Evolutionary conservation across 2,113 vertebrate species (phyloP).

Genomic region (Tamias sibiricus): DNA sequence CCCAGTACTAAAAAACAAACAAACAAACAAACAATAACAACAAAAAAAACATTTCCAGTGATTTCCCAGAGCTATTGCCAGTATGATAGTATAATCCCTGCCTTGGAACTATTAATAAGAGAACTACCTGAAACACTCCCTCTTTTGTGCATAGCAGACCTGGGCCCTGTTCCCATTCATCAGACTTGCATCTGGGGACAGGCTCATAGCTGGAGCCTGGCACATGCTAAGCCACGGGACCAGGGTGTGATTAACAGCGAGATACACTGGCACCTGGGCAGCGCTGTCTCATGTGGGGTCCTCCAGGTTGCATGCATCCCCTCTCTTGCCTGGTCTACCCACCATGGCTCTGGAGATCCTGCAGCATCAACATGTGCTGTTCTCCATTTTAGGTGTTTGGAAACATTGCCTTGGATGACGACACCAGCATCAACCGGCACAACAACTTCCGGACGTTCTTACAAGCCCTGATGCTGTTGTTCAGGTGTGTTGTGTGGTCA

Average conservation of each 20-base stretch:
- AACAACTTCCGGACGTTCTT: slow-evolving; percentile 98
- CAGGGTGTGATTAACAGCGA: accelerated
- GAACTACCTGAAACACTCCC: too few species aligned
- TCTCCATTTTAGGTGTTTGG: slow-evolving; percentile 93
- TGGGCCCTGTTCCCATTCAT: accelerated
- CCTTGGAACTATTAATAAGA: not conserved
- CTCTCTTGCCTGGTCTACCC: accelerated
- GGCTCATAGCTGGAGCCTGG: not conserved
- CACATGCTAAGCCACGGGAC: accelerated
- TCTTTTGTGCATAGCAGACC: accelerated
- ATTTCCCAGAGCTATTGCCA: not conserved
- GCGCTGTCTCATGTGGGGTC: accelerated
- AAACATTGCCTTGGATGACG: slow-evolving; percentile 95
- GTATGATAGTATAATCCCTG: accelerated
- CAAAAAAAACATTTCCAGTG: not conserved
- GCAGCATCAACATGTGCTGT: not conserved
- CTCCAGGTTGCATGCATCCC: accelerated
- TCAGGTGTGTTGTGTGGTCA: slow-evolving; percentile 88
- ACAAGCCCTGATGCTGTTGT: slow-evolving; percentile 97
- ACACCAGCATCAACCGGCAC: slow-evolving; percentile 95
- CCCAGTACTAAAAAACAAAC: too few species aligned
- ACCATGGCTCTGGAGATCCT: accelerated
- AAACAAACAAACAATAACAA: too few species aligned
- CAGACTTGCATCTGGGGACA: accelerated
- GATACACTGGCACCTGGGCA: not conserved